A percentile compares a stretch with the other conserved stretches of the same genome.
Evolutionary conservation across 2,113 vertebrate species (phyloP).

Genomic region (Microtus montanus): DNA sequence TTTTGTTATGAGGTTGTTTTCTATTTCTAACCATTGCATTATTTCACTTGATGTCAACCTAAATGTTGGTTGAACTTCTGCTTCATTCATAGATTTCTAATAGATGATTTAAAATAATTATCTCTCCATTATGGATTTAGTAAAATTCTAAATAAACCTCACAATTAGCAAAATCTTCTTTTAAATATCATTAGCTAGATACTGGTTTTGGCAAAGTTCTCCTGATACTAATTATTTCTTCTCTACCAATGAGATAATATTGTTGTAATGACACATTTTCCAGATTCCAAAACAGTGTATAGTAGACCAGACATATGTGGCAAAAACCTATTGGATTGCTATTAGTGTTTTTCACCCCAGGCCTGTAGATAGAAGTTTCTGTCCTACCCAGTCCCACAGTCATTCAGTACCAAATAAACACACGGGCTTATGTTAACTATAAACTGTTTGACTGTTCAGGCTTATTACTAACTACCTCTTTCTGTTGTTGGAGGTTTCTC

Average conservation of each 20-base stretch:
- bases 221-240: not conserved
- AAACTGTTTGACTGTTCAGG: too few species aligned
- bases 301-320: not conserved
- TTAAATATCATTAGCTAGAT: not conserved
- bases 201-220: slow-evolving; percentile 1
- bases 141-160: not conserved
- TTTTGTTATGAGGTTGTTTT: not conserved
- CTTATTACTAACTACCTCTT: too few species aligned
- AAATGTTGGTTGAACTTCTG: not conserved
- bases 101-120: not conserved
- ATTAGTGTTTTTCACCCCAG: not conserved
- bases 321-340: not conserved
- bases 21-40: not conserved
- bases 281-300: not conserved
- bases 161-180: not conserved
- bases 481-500: too few species aligned
- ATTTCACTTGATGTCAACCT: not conserved
- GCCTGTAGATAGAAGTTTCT: too few species aligned
- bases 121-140: not conserved
- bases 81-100: not conserved
- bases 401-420: too few species aligned
- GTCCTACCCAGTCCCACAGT: too few species aligned
- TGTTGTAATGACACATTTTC: not conserved
- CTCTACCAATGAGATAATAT: not conserved
- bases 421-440: too few species aligned